Base-by-base conservation (phyloP, 2,888 invertebrate species). In the Pseudococcus jackbeardsleyi region DNA sequence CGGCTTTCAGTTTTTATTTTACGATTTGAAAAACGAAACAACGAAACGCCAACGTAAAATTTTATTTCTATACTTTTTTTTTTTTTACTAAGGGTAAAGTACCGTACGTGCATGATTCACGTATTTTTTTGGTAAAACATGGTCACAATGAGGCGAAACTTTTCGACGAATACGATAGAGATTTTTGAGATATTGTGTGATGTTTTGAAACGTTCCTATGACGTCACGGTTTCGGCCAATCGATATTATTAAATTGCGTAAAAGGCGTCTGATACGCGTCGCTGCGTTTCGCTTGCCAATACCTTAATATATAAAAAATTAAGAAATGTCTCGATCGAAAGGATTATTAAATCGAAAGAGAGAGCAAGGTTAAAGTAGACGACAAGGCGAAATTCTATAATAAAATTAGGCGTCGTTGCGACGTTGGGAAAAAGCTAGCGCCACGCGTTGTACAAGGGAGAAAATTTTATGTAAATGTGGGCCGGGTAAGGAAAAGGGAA, bases 191-290 rank as follows among this genome's bases (percentile, higher is more conserved):
- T 15, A 15, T 12, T 50, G 17, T 50, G 50, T 50, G 17, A 33
- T 33, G 26, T 50, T 50, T 50, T 50, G 50, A 77, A 77, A 77
- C 77, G 15, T 77, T 77, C 26, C 26, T 33, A 39, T 77, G 77
- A 77, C 77, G 77, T 77, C 77, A 77, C 77, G 77, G 77, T 77
- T 77, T 39, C 5, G 77, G 19, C 64, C 7, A 77, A 77, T 77
- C 77, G 39, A 77, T 77, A 77, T 77, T 77, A 39, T 77, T 64
- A 77, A 77, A 77, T 77, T 77, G 77, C 77, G 77, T 77, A 77
- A 77, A 64, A 77, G 33, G 77, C 77, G 77, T 77, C 77, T 77
- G 77, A 77, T 77, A 77, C 77, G 77, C 77, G 77, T 77, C 77
- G 77, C 77, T 77, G 77, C 77, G 26, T 39, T 77, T 33, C 17